Conservation (phyloP, 2,797 vertebrate species). For the Clarias pachynema region DNA sequence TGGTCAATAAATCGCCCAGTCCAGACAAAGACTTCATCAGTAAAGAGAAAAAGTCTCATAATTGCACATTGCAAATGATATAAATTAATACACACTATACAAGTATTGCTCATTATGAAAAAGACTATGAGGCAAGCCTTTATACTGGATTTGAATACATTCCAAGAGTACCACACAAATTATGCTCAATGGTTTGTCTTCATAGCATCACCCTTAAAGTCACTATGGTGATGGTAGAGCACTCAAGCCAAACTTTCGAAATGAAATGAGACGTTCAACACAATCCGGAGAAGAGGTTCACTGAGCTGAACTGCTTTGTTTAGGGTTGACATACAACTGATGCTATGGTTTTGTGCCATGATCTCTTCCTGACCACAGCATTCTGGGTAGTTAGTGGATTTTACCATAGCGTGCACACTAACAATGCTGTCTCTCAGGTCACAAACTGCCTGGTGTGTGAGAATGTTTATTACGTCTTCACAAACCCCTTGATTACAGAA, state of each 20-base stretch:
- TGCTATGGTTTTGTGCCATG: background rate
- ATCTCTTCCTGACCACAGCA: slow-evolving; percentile 28
- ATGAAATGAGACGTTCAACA: background rate
- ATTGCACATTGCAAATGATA: background rate
- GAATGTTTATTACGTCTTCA: background rate
- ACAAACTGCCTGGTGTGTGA: background rate
- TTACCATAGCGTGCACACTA: background rate
- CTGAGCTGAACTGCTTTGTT: slow-evolving; percentile 27
- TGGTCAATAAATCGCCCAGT: slow-evolving; percentile 26
- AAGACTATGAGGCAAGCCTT: background rate
- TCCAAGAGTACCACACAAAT: background rate
- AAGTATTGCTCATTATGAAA: background rate
- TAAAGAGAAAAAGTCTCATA: background rate
- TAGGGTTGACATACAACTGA: slow-evolving; percentile 22
- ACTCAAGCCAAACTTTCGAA: slow-evolving; percentile 32
- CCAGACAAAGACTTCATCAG: background rate
- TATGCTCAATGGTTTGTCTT: background rate
- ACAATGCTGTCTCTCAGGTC: slow-evolving; percentile 7
- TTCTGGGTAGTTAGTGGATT: background rate
- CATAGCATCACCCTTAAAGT: slow-evolving; percentile 20
- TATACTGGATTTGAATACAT: background rate
- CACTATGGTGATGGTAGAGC: slow-evolving; percentile 50
- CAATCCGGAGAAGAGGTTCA: slow-evolving; percentile 18
- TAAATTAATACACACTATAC: background rate
- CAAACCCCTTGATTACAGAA: background rate